Conservation (phyloP, 2,888 invertebrate genomes). For the Drosophila phalerata region DNA sequence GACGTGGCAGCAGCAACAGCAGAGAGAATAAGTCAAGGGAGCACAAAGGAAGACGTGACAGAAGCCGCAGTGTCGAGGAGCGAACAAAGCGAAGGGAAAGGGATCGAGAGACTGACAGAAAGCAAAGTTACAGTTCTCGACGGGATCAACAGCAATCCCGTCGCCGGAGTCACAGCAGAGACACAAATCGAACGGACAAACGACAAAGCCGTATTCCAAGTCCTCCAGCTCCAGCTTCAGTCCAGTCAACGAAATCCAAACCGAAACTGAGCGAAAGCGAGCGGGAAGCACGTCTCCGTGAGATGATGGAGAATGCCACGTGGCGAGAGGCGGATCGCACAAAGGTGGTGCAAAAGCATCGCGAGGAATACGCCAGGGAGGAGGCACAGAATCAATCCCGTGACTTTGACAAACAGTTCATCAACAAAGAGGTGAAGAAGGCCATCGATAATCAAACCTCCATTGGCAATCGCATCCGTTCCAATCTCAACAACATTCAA, state of each 20-base stretch:
- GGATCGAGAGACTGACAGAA: not conserved
- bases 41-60: not conserved
- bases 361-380: constrained; percentile 87
- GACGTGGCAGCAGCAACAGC: not conserved
- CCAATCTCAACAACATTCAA: constrained; percentile 96
- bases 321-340: constrained; percentile 90
- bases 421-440: constrained; percentile 84
- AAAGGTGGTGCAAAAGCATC: constrained; percentile 88
- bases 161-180: constrained; percentile 16
- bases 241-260: constrained; percentile 58
- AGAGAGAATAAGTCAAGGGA: not conserved
- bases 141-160: constrained; percentile 7
- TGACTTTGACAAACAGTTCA: constrained; percentile 87
- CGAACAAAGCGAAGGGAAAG: constrained; percentile 8
- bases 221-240: constrained; percentile 7
- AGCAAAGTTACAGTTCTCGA: constrained; percentile 32
- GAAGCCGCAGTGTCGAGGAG: not conserved
- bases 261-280: constrained; percentile 87
- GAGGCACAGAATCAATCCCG: constrained; percentile 85
- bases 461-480: constrained; percentile 93
- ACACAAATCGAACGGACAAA: constrained; percentile 15
- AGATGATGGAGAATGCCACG: constrained; percentile 94
- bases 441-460: constrained; percentile 88
- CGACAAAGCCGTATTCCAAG: constrained; percentile 17
- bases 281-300: constrained; percentile 89